Base-by-base conservation (phyloP, 2,113 vertebrate genomes). In the Mesocricetus auratus region DNA sequence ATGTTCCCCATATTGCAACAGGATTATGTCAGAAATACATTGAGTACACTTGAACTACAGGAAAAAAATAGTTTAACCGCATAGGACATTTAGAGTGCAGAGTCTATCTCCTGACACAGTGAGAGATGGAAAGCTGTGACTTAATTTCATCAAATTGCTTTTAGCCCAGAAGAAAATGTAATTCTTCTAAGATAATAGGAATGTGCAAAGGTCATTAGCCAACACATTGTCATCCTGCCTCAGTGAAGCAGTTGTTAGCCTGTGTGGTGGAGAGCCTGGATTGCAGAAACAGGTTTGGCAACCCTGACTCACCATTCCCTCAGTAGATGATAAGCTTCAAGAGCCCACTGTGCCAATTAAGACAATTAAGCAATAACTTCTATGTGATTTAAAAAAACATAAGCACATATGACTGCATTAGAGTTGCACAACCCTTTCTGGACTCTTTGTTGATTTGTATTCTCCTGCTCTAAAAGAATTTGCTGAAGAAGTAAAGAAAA, bases 351-450 rank as follows among this genome's bases (percentile, higher is more conserved):
- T 62, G 60, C 6, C 62, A 83, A 79, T 79, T 42, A 87, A 92
- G 86, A n/a, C n/a, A 90, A 53, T 78, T 92, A 47, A 83, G 0
- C 81, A 62, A 31, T 42, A 26, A 16, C 60, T 90, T 93, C 21
- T 79, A 33, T 13, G 81, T 96, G 53, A 68, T 62, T 2, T 71
- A 83, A 64, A 83, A 64, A 50, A 58, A 77, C 69, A 29, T 62
- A 93, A 45, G 9, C 24, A 16, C 78, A 92, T 94, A 92, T 92
- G 69, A 47, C 81, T 97, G 29, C 60, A 29, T 82, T 94, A 45
- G 33, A 33, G 36, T 56, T 88, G 47, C 19, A 33, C 15, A 86
- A 87, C 6, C 33, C 79, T 89, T 86, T 75, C 31, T 86, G 77
- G 22, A 0, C 42, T 91, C 39, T 81, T 0, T 86, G 29, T 91